phyloP scores from a whole-genome alignment of 2,797 vertebrate genomes.

The Buceros bicornis region DNA sequence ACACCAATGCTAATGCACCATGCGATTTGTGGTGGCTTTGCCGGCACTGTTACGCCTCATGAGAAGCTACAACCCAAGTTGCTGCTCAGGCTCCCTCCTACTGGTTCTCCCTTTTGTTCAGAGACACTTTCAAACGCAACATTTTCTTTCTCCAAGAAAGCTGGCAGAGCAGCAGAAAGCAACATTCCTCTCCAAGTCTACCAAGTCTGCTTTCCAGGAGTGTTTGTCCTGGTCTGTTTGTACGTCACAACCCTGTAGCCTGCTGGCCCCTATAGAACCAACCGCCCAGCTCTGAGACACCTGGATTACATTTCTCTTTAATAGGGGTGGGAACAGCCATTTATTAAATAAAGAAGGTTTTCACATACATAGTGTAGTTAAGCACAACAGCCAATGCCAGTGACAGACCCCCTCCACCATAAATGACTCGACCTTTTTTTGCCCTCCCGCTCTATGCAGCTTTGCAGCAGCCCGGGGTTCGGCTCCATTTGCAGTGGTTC shows the following conservation, averaged over 20 bases:
- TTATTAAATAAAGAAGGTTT: neutral
- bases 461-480: neutral
- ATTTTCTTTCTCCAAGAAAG: neutral
- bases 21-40: neutral
- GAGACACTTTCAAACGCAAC: neutral
- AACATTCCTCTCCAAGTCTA: neutral
- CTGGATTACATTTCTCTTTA: neutral
- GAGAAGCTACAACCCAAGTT: neutral
- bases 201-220: neutral
- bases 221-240: neutral
- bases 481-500: neutral
- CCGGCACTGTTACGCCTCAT: neutral
- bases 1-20: neutral
- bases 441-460: neutral
- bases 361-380: neutral
- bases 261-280: neutral
- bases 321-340: neutral
- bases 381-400: neutral
- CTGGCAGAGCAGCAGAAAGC: neutral
- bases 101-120: neutral
- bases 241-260: fast-evolving
- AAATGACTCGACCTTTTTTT: neutral
- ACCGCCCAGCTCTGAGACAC: neutral
- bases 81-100: neutral
- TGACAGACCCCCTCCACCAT: neutral